Evolutionary conservation across 2,797 vertebrate genomes (phyloP), one percentile per base, ranked within the genome.

Genomic region (Fistularia tabacaria): DNA sequence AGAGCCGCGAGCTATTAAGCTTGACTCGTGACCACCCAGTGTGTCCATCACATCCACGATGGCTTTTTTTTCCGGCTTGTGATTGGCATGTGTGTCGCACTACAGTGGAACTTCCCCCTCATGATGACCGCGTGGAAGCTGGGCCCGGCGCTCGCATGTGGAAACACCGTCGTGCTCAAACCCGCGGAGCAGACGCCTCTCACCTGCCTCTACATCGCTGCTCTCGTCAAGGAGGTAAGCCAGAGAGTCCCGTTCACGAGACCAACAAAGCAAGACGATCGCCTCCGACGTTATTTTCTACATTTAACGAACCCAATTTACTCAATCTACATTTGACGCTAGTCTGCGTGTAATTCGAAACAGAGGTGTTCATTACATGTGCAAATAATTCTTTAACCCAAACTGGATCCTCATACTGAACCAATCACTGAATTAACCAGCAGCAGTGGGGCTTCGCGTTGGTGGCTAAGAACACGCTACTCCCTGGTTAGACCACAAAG

Each of bases 81-180:
- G 45, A 45, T 50, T 52, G 51, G 60, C 50, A 64, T 63, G 52
- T 62, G 62, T 66, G 69, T 66, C 54, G 66, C 69, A 54, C 60
- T 40, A 47, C 91, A 99, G 97, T 99, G 97, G 97, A 99, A 99
- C 93, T 99, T 99, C 89, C 96, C 97, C 72, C 88, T 99, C 83
- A 91, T 99, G 92, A 99, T 99, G 97, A 95, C 95, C 76, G 94
- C 94, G 43, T 99, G 97, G 97, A 99, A 99, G 91, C 91, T 98
- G 63, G 97, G 93, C 51, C 97, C 97, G 7, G 97, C 97, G 1
- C 85, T 99, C 53, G 95, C 95, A 71, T 96, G 95, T 66, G 97
- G 97, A 73, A 99, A 99, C 90, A 98, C 97, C 12, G 92, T 99
- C 49, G 89, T 99, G 70, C 91, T 98, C 67, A 99, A 99, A 80